These are phyloP conservation scores for Acanthisitta chloris DNA, from an alignment of 2,113 vertebrate species.

Conservation along the genomic window DNA sequence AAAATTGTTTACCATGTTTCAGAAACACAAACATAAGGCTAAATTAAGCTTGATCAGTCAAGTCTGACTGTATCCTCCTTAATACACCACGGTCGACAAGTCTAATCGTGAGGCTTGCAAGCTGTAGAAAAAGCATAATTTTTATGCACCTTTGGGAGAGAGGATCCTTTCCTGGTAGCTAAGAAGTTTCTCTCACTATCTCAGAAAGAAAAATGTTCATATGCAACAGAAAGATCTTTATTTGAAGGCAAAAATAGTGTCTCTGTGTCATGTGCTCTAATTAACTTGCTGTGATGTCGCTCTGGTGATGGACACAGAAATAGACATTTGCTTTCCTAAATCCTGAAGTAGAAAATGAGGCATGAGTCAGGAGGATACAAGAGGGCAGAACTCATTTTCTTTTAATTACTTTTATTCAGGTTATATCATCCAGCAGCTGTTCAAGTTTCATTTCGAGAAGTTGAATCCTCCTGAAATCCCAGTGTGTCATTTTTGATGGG, in stretches of 20 bases:
- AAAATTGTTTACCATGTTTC: conserved; percentile 57
- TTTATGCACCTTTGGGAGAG: conserved; percentile 45
- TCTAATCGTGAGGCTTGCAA: conserved; percentile 11
- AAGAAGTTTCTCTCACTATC: background rate
- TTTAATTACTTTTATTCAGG: conserved; percentile 66
- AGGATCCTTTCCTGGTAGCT: background rate
- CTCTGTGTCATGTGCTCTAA: conserved; percentile 53
- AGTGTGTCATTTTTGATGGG: conserved; percentile 20
- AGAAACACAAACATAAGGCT: conserved; percentile 56
- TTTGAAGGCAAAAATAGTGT: conserved; percentile 58
- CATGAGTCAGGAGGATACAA: conserved; percentile 59
- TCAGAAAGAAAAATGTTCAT: conserved; percentile 46
- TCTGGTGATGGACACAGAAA: conserved; percentile 62
- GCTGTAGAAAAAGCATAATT: conserved; percentile 33
- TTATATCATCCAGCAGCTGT: conserved; percentile 50
- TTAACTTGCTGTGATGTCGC: conserved; percentile 60
- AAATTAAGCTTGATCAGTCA: conserved; percentile 53
- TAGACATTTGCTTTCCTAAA: conserved; percentile 60
- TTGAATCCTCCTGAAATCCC: conserved; percentile 16
- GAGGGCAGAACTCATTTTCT: conserved; percentile 61
- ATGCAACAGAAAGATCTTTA: conserved; percentile 36
- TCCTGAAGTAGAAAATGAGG: conserved; percentile 53
- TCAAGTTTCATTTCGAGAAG: conserved; percentile 24
- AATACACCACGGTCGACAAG: background rate
- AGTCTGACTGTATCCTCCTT: conserved; percentile 53